Evolutionary conservation across 2,888 invertebrate species (phyloP), one percentile per base, ranked within the genome.

Genomic region (Yponomeuta evonymella): DNA sequence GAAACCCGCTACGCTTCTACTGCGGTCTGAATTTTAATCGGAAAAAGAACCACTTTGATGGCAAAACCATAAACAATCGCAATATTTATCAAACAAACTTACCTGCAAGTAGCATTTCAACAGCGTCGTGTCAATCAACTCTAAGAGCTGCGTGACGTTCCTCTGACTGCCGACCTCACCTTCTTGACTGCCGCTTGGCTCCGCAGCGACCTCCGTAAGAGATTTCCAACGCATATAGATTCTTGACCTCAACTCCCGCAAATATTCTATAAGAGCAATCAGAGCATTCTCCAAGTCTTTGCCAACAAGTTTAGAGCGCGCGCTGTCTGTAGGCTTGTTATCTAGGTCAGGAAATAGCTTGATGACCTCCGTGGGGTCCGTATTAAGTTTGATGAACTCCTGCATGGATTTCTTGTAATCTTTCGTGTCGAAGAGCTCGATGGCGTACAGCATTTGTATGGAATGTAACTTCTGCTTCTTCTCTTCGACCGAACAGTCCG

Each of bases 21-120:
- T 23, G 23, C 23, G 23, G 23, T 23, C 23, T 23, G 23, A 23
- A 23, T 23, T 23, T 23, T 36, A 36, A 5, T 36, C 2, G 5
- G 5, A 36, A 36, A 36, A 36, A 36, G 36, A 36, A 63, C n/a
- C n/a, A 36, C 67, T 36, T 10, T 51, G 51, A 12, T 12, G 67
- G 67, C 15, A 15, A 67, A 70, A 69, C 67, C 65, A 64, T 15
- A 70, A 58, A 65, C 36, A 70, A 48, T 58, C 12, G n/a, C 29
- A 48, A 62, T 15, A 70, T 63, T 65, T n/a, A 69, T 11, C 10
- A 48, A 48, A 66, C 66, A 78, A 75, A 78, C n/a, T 12, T 70
- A 96, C 97, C 94, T 97, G 96, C 72, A 99, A 93, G 89, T 99
- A 99, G 83, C 99, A 99, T 86, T 99, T 99, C 11, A 99, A 93